Base-by-base conservation (phyloP, 2,888 invertebrate species). In the Aphodius sticticus region DNA sequence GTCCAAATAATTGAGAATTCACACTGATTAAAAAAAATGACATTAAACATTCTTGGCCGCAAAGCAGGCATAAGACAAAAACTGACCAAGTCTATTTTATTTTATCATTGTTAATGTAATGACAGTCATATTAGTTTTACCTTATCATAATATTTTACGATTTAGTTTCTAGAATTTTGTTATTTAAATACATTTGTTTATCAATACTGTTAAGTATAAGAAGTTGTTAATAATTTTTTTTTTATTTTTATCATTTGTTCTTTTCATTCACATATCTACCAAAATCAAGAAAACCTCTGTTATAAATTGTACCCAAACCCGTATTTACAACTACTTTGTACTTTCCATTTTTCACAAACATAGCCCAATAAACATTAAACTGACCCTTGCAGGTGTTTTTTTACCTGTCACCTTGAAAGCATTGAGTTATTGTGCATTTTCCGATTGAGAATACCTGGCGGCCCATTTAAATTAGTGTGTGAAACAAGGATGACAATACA, bases 1-100 rank as follows among this genome's bases (percentile, higher is more conserved):
- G 53, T 53, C 53, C 53, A 53, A 53, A 53, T 53, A 53, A 53
- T 53, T 53, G 53, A 53, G 53, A 53, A 53, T 53, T 53, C 53
- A 53, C 53, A 53, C 53, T 53, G 53, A 53, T 53, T 53, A 7
- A 53, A 53, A 53, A 53, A 53, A 53, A 53, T 53, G 53, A 53
- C 53, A 53, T 53, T 53, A 53, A 53, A 53, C 53, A 53, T 53
- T 53, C 53, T 53, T 53, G 53, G 53, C 53, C 53, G 53, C 53
- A 53, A 53, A 53, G 53, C 53, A 53, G 53, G 53, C 53, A 53
- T 53, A 53, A 53, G 53, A 53, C 53, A 53, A 53, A 53, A 7
- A 53, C 53, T 53, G 53, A 53, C 53, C 53, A 53, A 53, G 53
- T 53, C 53, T 53, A 53, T 53, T 53, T 53, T 53, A 53, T 53